A percentile compares a stretch with the other conserved stretches of the same genome.
phyloP scores from a whole-genome alignment of 2,888 invertebrate species.

The Lasioglossum villosulum region DNA sequence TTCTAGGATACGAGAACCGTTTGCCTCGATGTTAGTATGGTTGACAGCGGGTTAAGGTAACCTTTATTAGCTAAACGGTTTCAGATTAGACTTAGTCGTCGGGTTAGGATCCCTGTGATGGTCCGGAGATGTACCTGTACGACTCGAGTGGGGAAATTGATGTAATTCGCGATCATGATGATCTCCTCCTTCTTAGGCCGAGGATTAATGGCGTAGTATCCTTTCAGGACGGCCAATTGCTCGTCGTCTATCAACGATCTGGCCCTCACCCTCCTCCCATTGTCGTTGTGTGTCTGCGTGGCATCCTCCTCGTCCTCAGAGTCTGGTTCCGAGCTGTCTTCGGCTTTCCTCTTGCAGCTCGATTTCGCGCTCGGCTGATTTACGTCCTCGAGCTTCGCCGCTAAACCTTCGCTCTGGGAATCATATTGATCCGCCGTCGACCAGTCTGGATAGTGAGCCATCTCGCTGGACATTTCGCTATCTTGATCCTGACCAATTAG shows the following conservation, averaged over 20 bases:
- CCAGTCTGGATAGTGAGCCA: conserved; percentile 80
- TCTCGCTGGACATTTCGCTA: conserved; percentile 84
- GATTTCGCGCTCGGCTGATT: conserved; percentile 72
- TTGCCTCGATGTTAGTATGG: no score
- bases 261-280: conserved; percentile 92
- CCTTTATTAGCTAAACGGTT: no score
- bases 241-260: conserved; percentile 97
- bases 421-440: conserved; percentile 80
- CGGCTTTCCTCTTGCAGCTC: conserved; percentile 71
- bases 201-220: conserved; percentile 95
- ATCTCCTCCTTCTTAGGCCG: conserved; percentile 98
- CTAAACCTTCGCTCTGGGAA: conserved; percentile 89
- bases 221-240: conserved; percentile 94
- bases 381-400: conserved; percentile 91
- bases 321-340: conserved; percentile 62
- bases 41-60: no score
- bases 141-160: conserved; percentile 86
- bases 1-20: no score
- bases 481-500: conserved; percentile 89
- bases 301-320: conserved; percentile 85
- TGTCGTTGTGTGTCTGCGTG: conserved; percentile 62
- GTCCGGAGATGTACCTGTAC: conserved; percentile 76
- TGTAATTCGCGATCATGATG: conserved; percentile 92
- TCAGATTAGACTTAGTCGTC: no score
- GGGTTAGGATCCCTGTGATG: no score